Evolutionary conservation across 2,888 invertebrate species (phyloP).

Genomic region (Synanthedon vespiformis): DNA sequence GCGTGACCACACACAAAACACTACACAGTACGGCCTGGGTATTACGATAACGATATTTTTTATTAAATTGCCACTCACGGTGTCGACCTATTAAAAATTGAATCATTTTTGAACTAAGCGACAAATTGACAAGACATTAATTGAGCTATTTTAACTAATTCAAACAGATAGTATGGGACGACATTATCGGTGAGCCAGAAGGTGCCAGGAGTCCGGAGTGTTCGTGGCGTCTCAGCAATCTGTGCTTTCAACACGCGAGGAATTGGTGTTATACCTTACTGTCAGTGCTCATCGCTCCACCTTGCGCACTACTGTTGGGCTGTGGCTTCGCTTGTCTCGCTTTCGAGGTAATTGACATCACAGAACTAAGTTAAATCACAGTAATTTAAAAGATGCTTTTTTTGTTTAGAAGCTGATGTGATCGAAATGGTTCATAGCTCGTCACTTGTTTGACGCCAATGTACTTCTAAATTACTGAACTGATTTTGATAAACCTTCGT

Average conservation of each 20-base stretch:
- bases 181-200: constrained; percentile 78
- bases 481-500: too few species aligned
- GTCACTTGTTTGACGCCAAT: too few species aligned
- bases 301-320: constrained; percentile 75
- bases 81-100: too few species aligned
- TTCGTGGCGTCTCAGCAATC: constrained; percentile 75
- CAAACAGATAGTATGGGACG: constrained; percentile 76
- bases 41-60: too few species aligned
- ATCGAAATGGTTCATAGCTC: too few species aligned
- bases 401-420: too few species aligned
- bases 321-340: constrained; percentile 78
- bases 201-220: constrained; percentile 78
- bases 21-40: too few species aligned
- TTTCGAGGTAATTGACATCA: constrained; percentile 68
- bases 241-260: constrained; percentile 74
- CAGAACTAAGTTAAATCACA: not conserved
- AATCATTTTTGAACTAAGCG: too few species aligned
- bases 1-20: constrained; percentile 3
- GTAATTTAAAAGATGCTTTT: too few species aligned
- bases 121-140: too few species aligned
- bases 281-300: constrained; percentile 75
- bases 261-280: constrained; percentile 78
- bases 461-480: too few species aligned
- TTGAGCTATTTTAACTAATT: not conserved
- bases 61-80: too few species aligned